Conservation (phyloP, 2,113 vertebrate species). For the Pholis gunnellus region DNA sequence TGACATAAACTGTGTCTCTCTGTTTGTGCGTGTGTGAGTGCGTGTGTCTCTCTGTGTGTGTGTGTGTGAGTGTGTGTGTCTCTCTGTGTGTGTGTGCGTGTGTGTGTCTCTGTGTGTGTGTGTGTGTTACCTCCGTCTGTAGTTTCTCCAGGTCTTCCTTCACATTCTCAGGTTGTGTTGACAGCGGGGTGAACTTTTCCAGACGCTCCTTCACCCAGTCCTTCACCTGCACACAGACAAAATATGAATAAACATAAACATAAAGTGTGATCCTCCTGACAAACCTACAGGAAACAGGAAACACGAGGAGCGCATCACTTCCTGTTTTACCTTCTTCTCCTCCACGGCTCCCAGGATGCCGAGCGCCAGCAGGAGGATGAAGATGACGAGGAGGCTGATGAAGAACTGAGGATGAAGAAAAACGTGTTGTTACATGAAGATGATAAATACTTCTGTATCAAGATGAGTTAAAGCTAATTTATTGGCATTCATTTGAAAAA, state of each 20-base stretch:
- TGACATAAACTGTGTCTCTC: not conserved
- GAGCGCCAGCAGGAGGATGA: conserved; percentile 78
- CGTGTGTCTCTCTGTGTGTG: not conserved
- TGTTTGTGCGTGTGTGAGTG: not conserved
- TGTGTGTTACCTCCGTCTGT: conserved; percentile 48
- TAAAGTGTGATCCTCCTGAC: not conserved
- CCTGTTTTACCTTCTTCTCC: conserved; percentile 52
- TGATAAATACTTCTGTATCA: too few species aligned
- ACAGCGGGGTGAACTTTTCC: conserved; percentile 27
- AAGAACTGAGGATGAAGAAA: conserved; percentile 72
- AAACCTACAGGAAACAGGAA: not conserved
- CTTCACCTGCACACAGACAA: conserved; percentile 55
- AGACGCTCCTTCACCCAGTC: conserved; percentile 54
- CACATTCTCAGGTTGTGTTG: fast-evolving
- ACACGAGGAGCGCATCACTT: fast-evolving
- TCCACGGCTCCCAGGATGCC: conserved; percentile 76
- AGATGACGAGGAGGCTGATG: conserved; percentile 79
- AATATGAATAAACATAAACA: not conserved
- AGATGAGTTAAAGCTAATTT: too few species aligned
- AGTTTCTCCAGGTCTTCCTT: conserved; percentile 54
- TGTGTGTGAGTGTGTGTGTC: not conserved
- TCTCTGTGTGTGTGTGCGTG: not conserved
- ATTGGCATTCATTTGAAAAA: too few species aligned
- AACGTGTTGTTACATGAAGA: not conserved
- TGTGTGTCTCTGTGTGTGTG: not conserved